Conservation (phyloP, 23 tunicate species). For the Halocynthia roretzi region DNA sequence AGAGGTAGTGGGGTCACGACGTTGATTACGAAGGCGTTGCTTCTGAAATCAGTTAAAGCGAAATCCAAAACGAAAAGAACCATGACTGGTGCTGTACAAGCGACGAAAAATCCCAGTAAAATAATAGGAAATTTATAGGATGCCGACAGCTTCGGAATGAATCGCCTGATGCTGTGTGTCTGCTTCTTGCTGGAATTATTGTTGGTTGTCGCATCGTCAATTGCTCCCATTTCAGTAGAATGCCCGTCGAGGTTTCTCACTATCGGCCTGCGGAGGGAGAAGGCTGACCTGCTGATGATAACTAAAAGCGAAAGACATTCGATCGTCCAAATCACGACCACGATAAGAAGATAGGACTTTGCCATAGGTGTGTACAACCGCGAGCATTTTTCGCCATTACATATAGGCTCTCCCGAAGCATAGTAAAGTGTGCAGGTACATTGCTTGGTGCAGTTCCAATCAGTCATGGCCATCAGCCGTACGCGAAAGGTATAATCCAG, state of each 20-base stretch:
- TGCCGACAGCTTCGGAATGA: not conserved
- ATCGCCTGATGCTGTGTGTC: not conserved
- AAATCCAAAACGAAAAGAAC: conserved; percentile 45
- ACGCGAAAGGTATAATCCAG: conserved; percentile 68
- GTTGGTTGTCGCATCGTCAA: not conserved
- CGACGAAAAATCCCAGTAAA: conserved; percentile 39
- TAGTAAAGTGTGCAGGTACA: conserved; percentile 75
- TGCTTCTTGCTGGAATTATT: not conserved
- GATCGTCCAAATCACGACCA: conserved; percentile 62
- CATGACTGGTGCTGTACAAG: conserved; percentile 81
- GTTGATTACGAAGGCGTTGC: conserved; percentile 46
- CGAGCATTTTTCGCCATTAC: conserved; percentile 51
- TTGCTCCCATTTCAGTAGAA: not conserved
- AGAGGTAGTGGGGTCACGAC: conserved; percentile 68
- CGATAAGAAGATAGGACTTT: conserved; percentile 63
- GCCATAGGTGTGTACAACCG: conserved; percentile 86
- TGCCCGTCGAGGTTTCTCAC: not conserved
- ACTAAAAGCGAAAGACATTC: conserved; percentile 58
- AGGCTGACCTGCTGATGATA: conserved; percentile 45
- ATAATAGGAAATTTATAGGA: conserved; percentile 37
- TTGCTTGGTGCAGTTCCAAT: conserved; percentile 74
- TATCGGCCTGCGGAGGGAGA: conserved; percentile 5
- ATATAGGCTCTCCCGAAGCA: conserved; percentile 29
- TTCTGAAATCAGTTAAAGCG: conserved; percentile 19
- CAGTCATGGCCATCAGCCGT: conserved; percentile 76